phyloP scores from a whole-genome alignment of 2,797 vertebrate species.

The Eremophila alpestris region DNA sequence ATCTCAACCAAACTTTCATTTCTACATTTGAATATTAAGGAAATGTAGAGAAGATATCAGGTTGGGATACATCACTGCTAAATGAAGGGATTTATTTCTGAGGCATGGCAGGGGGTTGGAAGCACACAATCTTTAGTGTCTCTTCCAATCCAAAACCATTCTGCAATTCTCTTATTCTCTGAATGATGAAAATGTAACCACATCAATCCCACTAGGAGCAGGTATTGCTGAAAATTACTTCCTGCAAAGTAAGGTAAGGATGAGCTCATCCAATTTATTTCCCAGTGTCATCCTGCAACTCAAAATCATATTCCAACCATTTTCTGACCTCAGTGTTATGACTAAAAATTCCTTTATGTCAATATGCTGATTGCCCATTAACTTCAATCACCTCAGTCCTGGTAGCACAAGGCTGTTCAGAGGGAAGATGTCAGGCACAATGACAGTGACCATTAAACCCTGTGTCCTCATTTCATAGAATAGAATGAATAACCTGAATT shows the following conservation, averaged over 20 bases:
- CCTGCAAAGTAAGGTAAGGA: neutral
- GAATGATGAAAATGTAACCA: fast-evolving
- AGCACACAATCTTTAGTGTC: neutral
- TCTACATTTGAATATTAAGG: neutral
- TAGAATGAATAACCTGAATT: neutral
- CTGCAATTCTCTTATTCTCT: neutral
- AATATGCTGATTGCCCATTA: neutral
- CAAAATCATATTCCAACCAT: neutral
- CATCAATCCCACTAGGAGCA: fast-evolving
- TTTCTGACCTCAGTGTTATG: neutral
- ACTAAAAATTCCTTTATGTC: neutral
- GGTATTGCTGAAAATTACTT: neutral
- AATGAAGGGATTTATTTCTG: neutral
- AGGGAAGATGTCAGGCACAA: neutral
- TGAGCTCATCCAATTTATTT: neutral
- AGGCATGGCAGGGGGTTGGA: neutral
- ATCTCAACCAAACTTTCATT: neutral
- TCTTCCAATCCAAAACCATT: neutral
- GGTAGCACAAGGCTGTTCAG: neutral
- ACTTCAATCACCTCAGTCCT: neutral
- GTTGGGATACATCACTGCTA: neutral
- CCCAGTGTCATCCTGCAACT: neutral
- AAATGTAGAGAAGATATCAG: neutral
- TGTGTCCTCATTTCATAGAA: neutral
- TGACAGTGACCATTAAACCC: neutral